Base-by-base conservation (phyloP, 1,140 invertebrate genomes). In the Phymastichus coffea region DNA sequence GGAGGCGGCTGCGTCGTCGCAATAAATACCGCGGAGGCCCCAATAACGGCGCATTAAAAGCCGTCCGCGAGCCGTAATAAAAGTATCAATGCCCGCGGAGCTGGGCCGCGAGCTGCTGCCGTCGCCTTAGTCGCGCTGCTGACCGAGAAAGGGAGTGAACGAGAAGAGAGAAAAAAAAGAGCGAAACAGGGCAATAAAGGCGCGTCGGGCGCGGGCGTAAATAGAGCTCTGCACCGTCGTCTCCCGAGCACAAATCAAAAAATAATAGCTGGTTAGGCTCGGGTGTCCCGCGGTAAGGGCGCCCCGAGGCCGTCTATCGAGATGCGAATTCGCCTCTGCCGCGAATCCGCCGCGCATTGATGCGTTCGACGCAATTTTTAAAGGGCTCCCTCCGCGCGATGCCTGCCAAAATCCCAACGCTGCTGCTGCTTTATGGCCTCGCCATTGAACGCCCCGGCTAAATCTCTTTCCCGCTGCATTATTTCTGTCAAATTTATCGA, bases 191-290 rank as follows among this genome's bases (percentile, higher is more conserved):
- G 40, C 59, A 62, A 64, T 63, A 64, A 68, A 67, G 54, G 51
- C 48, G 25, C 12, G 25, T 51, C 55, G 44, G 35, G 33, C 23
- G 15, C 44, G 22, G n/a, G n/a, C n/a, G n/a, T n/a, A n/a, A n/a
- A n/a, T n/a, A n/a, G n/a, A n/a, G n/a, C n/a, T n/a, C n/a, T n/a
- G n/a, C n/a, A n/a, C n/a, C n/a, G n/a, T n/a, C n/a, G 17, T 55
- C 59, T 47, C 41, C 41, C 30, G 58, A 40, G 63, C 65, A 70
- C 67, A 69, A 71, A 71, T 72, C 65, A 71, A 71, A 71, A 71
- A 70, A 56, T 71, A 72, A 72, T 71, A 63, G 65, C 63, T 68
- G 66, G 69, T 69, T 70, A 66, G 69, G 63, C 35, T 40, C 26
- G 28, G 35, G 15, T 33, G 14, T 37, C 17, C 52, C 40, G 56